phyloP scores from a whole-genome alignment of 2,888 invertebrate species.

The Heliconius cydno region DNA sequence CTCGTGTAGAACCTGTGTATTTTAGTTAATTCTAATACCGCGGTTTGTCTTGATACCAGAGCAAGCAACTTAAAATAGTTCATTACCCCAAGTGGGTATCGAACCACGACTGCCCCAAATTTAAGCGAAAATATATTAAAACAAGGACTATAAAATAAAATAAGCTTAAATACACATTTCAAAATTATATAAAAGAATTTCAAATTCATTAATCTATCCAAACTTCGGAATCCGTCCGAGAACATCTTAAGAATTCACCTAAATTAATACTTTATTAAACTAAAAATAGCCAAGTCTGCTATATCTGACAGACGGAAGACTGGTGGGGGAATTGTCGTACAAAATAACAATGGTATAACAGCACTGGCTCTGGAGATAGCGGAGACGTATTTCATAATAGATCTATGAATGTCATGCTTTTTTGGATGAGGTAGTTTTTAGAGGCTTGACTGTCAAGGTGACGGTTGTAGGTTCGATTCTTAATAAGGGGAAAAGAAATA shows the following conservation, averaged over 20 bases:
- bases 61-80: neutral
- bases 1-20: neutral
- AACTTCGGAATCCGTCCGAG: constrained; percentile 10
- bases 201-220: neutral
- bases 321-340: constrained; percentile 32
- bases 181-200: neutral
- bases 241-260: constrained; percentile 7
- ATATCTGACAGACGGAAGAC: constrained; percentile 26
- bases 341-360: constrained; percentile 41
- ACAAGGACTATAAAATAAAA: no score
- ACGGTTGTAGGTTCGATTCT: neutral
- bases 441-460: neutral
- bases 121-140: neutral
- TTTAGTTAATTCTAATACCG: neutral
- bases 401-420: neutral
- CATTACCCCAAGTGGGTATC: neutral
- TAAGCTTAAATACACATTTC: neutral
- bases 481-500: neutral
- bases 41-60: neutral
- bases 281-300: constrained; percentile 18
- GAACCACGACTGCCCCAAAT: neutral
- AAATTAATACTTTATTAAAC: constrained; percentile 17
- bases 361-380: constrained; percentile 42
- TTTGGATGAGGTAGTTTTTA: constrained; percentile 25
- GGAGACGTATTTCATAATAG: constrained; percentile 31